Base-by-base conservation (phyloP, 2,113 vertebrate species). In the Coreoperca whiteheadi region DNA sequence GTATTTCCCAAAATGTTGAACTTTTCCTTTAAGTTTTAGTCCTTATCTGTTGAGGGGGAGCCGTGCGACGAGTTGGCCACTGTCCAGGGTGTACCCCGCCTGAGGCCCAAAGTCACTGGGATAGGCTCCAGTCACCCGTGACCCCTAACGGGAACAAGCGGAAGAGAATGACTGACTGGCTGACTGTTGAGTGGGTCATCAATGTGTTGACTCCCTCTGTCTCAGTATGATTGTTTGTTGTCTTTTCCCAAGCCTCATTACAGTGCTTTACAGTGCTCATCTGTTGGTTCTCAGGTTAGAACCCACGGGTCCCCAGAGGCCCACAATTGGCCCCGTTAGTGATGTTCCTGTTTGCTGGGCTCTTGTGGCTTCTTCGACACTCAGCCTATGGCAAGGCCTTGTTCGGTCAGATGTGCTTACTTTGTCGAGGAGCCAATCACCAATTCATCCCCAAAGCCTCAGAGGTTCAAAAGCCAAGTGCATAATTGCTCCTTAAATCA, bases 401-500 rank as follows among this genome's bases (percentile, higher is more conserved):
- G 70, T 86, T 84, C 16, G 89, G 89, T 93, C 84, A 91, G 88
- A 92, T 86, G 81, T 92, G 92, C 91, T 94, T 93, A 91, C 79
- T 94, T 93, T 94, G 94, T 92, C 84, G 54, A 20, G 21, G 63
- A 88, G 92, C 94, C 93, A 94, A 88, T 94, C 89, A 79, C 85
- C 87, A 83, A 87, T 91, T 93, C 88, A 86, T 92, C 89, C 82
- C 87, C 88, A 89, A 95, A 95, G 90, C 94, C 94, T 93, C 92
- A 93, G 88, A 91, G 89, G 94, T 92, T 91, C 82, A 91, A 92
- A 93, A 93, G 94, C 93, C 92, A 95, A 95, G 94, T 95, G 94
- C 88, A 91, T 95, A 94, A 95, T 95, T 94, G 89, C 87, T 90
- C 91, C 91, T 93, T 93, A 95, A 93, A 93, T 95, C 94, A 93